Conservation (phyloP, 2,888 invertebrate genomes). For the Diarsia rubi region DNA sequence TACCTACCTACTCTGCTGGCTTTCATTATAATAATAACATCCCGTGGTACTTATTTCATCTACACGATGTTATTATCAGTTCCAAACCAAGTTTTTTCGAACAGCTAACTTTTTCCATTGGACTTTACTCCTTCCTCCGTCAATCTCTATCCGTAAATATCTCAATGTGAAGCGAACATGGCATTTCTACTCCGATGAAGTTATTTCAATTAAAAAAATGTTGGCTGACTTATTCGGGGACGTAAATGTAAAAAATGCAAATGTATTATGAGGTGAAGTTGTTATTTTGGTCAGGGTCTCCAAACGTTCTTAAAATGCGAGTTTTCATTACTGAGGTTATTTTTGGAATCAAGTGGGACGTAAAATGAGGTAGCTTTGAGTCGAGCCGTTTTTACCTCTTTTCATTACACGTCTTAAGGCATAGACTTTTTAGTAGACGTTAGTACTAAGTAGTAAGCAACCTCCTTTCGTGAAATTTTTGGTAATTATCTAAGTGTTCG, state of each 20-base stretch:
- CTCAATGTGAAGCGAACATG: slow-evolving; percentile 26
- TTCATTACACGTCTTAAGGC: slow-evolving; percentile 49
- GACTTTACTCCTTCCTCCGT: background rate
- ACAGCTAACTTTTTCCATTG: background rate
- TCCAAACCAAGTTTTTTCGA: background rate
- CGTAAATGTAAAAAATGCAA: slow-evolving; percentile 41
- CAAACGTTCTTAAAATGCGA: slow-evolving; percentile 62
- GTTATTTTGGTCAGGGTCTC: slow-evolving; percentile 48
- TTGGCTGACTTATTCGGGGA: slow-evolving; percentile 47
- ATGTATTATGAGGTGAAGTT: slow-evolving; percentile 39
- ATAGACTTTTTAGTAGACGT: slow-evolving; percentile 24
- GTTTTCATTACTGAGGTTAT: slow-evolving; percentile 70
- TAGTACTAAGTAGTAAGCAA: slow-evolving; percentile 48
- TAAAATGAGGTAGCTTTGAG: slow-evolving; percentile 54
- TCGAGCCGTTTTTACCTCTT: slow-evolving; percentile 53
- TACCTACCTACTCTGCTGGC: background rate
- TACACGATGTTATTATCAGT: background rate
- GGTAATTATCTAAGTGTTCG: slow-evolving; percentile 62
- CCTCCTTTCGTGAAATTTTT: slow-evolving; percentile 40
- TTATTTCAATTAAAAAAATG: slow-evolving; percentile 58
- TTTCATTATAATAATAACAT: background rate
- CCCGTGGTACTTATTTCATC: background rate
- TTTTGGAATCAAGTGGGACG: slow-evolving; percentile 60
- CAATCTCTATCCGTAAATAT: slow-evolving; percentile 16
- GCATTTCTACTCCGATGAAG: slow-evolving; percentile 32